Evolutionary conservation across 2,888 invertebrate genomes (phyloP).

Genomic region (Pandemis heparana): DNA sequence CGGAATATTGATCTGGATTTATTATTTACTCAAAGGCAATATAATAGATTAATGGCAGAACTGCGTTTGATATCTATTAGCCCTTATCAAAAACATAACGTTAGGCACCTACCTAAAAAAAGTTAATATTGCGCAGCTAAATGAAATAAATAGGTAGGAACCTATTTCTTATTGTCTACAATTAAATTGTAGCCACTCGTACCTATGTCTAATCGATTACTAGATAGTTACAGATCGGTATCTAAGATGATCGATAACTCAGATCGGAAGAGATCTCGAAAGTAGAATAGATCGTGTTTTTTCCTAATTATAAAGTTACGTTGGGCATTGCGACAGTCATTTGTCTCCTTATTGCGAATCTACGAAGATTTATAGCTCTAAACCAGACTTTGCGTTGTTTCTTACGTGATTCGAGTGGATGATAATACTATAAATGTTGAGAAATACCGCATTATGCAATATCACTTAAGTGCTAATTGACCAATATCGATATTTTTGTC

Average conservation of each 20-base stretch:
- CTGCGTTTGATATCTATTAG: too few species aligned
- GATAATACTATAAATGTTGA: constrained; percentile 67
- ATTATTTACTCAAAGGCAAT: too few species aligned
- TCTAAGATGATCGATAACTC: constrained; percentile 75
- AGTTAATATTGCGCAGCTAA: not conserved
- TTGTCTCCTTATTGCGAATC: constrained; percentile 76
- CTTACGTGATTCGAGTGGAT: constrained; percentile 68
- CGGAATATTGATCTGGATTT: too few species aligned
- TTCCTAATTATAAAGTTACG: constrained; percentile 79
- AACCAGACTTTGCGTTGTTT: constrained; percentile 70
- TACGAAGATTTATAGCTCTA: constrained; percentile 71
- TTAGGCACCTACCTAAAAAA: not conserved
- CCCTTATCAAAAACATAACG: not conserved
- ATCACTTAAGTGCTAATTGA: constrained; percentile 70
- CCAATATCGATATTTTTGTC: constrained; percentile 54
- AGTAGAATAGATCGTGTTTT: constrained; percentile 80
- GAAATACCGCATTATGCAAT: constrained; percentile 67
- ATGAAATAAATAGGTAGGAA: constrained; percentile 11
- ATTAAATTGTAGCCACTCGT: constrained; percentile 3
- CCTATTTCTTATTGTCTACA: constrained; percentile 4
- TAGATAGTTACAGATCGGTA: constrained; percentile 67
- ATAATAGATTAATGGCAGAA: too few species aligned
- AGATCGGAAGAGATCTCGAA: constrained; percentile 74
- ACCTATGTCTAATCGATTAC: constrained; percentile 53
- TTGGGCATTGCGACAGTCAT: constrained; percentile 72